These are phyloP conservation scores for Bimastos eiseni DNA, from an alignment of 2,888 invertebrate genomes.

Conservation along the genomic window DNA sequence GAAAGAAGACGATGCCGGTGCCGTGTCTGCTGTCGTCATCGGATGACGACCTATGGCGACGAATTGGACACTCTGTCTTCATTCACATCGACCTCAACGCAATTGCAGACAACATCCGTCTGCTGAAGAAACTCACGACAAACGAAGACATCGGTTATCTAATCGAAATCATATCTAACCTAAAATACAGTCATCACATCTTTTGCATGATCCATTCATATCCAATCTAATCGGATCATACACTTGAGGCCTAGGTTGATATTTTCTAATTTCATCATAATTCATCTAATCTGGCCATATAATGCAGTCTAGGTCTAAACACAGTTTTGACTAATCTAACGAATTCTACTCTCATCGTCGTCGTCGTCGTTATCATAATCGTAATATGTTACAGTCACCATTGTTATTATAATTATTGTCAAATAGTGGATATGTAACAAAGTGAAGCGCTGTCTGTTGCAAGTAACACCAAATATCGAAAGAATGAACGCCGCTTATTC, in stretches of 20 bases:
- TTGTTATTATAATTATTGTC: no score
- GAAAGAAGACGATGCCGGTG: background rate
- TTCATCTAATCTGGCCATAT: no score
- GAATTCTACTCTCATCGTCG: background rate
- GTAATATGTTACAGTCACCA: no score
- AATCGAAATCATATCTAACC: background rate
- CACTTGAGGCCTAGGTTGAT: background rate
- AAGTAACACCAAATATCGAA: no score
- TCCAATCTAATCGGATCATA: background rate
- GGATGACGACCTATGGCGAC: conserved; percentile 10
- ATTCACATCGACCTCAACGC: conserved; percentile 46
- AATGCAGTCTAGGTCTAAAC: no score
- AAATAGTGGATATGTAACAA: no score
- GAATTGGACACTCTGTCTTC: conserved; percentile 39
- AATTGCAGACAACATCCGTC: conserved; percentile 45
- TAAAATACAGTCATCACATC: no score
- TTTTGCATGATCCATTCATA: no score
- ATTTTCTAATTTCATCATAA: background rate
- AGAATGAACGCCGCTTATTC: no score
- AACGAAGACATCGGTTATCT: conserved; percentile 28
- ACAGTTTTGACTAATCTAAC: no score
- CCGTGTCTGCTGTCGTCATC: conserved; percentile 5
- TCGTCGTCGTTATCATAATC: no score
- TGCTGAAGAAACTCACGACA: conserved; percentile 40
- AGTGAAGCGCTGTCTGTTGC: no score